A percentile compares a stretch with the other conserved stretches of the same genome.
Conservation (phyloP, 2,113 vertebrate genomes). For the Salvelinus sp. region DNA sequence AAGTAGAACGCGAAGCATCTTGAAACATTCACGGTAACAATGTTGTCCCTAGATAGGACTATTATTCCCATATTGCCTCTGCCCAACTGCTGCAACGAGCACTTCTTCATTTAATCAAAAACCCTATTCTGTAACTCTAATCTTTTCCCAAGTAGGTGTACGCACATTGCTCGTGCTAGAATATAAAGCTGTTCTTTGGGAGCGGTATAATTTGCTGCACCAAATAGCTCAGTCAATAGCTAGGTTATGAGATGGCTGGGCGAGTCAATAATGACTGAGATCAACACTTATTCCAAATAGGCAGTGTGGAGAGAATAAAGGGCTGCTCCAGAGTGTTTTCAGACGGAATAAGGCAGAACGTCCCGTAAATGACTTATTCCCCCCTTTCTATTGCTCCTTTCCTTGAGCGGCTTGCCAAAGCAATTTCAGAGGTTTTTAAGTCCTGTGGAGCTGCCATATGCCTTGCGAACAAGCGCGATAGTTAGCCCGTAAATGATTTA, state of each 20-base stretch:
- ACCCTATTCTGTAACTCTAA: too few species aligned
- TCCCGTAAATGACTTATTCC: neutral
- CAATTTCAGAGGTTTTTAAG: too few species aligned
- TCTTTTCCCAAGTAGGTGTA: neutral
- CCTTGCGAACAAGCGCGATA: too few species aligned
- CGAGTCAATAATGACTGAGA: neutral
- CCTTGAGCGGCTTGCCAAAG: too few species aligned
- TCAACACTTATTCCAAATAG: neutral
- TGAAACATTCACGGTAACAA: too few species aligned
- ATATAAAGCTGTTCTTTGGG: slow-evolving; percentile 1
- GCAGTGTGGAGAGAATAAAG: neutral
- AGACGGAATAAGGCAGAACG: neutral
- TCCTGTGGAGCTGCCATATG: too few species aligned
- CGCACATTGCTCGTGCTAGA: neutral
- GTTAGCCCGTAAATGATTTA: too few species aligned
- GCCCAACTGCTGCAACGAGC: neutral
- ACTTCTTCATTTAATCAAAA: neutral
- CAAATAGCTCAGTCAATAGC: neutral
- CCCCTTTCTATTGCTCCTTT: too few species aligned
- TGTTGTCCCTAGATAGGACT: too few species aligned
- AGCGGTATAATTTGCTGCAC: neutral
- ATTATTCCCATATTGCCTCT: too few species aligned
- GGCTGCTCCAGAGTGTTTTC: slow-evolving; percentile 2
- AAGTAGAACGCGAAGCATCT: too few species aligned
- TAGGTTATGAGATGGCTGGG: neutral